These are phyloP conservation scores for Dicentrarchus labrax DNA, from an alignment of 2,113 vertebrate species.

Conservation along the genomic window DNA sequence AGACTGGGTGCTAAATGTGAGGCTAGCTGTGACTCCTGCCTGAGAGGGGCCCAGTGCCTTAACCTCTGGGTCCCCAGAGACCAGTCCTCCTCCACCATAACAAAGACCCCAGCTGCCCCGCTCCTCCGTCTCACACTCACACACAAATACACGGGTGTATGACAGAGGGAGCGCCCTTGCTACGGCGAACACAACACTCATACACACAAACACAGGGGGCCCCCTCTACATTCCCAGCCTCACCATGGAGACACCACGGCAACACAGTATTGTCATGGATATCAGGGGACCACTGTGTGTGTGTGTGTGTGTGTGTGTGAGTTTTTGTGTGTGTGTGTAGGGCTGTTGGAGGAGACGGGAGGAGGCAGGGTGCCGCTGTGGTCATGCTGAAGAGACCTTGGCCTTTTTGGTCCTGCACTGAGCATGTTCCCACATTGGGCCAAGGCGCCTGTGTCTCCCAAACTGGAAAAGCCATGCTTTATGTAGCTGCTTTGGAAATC, in stretches of 20 bases:
- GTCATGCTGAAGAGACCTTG: slow-evolving; percentile 78
- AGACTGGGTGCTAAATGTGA: slow-evolving; percentile 59
- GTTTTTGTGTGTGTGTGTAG: slow-evolving; percentile 59
- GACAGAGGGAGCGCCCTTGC: slow-evolving; percentile 73
- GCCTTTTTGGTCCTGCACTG: slow-evolving; percentile 78
- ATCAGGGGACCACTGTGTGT: slow-evolving; percentile 83
- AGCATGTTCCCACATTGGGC: slow-evolving; percentile 63
- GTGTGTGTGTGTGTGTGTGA: slow-evolving; percentile 53
- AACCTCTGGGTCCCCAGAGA: slow-evolving; percentile 82
- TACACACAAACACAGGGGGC: slow-evolving; percentile 76
- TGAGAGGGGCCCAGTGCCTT: slow-evolving; percentile 76
- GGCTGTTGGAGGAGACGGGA: slow-evolving; percentile 63
- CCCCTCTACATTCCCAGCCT: slow-evolving; percentile 86
- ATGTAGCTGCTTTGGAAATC: slow-evolving; percentile 58
- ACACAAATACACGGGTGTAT: slow-evolving; percentile 61
- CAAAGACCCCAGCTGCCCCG: slow-evolving; percentile 87
- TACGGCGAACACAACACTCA: slow-evolving; percentile 58
- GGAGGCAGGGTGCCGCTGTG: slow-evolving; percentile 63
- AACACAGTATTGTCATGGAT: slow-evolving; percentile 93
- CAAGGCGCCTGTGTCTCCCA: slow-evolving; percentile 36
- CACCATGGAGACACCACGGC: slow-evolving; percentile 88
- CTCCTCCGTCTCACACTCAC: slow-evolving; percentile 72
- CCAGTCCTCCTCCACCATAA: slow-evolving; percentile 82
- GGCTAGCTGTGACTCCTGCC: slow-evolving; percentile 77
- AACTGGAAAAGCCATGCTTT: slow-evolving; percentile 49